Evolutionary conservation across 2,888 invertebrate genomes (phyloP).

Genomic region (Tanypteryx hageni): DNA sequence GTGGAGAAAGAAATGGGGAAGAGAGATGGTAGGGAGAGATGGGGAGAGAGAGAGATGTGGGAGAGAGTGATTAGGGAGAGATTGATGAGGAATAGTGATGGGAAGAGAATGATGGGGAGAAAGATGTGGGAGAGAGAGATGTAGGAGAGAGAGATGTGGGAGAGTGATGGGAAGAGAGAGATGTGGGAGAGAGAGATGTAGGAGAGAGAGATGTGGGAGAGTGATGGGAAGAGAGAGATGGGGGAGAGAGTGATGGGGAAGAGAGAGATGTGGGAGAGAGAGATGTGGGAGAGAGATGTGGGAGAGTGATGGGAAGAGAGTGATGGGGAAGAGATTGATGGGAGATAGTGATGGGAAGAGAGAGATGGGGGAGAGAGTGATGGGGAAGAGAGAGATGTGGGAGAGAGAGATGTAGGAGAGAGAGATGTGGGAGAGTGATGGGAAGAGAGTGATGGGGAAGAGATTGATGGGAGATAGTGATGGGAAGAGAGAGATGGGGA

Average conservation of each 20-base stretch:
- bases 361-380: neutral
- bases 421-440: neutral
- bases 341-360: no score
- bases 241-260: no score
- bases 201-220: no score
- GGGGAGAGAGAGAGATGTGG: neutral
- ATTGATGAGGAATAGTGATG: neutral
- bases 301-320: no score
- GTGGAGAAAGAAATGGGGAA: no score
- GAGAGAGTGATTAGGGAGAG: neutral
- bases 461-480: no score
- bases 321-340: neutral
- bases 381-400: neutral
- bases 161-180: neutral
- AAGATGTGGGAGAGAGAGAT: neutral
- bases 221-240: no score
- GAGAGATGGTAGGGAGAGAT: neutral
- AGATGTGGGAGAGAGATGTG: no score
- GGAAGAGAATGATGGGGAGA: neutral
- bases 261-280: no score
- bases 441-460: neutral
- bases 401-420: neutral
- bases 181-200: neutral
- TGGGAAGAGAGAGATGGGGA: neutral
- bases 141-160: neutral